These are phyloP conservation scores for Drosophila emarginata DNA, from an alignment of 2,888 invertebrate species.

Conservation along the genomic window DNA sequence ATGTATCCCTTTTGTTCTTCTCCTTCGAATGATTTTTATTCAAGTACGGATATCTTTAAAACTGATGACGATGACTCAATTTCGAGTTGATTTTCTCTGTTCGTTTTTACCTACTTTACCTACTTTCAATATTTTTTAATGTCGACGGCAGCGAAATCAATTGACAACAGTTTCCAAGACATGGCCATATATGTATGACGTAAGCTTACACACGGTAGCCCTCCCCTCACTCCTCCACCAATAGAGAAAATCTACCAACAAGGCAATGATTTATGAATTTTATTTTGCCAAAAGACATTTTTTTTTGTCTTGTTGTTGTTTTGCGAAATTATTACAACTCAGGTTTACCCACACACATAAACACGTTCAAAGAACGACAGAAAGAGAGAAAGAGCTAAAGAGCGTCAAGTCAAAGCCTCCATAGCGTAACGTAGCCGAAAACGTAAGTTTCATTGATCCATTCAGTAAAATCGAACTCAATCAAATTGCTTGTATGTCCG, in stretches of 20 bases:
- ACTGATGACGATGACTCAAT: constrained; percentile 63
- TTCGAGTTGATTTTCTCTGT: constrained; percentile 7
- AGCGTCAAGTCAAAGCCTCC: neutral
- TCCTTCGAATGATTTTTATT: constrained; percentile 12
- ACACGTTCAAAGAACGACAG: neutral
- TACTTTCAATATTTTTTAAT: constrained; percentile 58
- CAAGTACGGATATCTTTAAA: neutral
- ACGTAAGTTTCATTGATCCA: constrained; percentile 4
- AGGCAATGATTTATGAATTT: constrained; percentile 17
- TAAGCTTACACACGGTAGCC: constrained; percentile 59
- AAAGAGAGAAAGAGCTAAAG: neutral
- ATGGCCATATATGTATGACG: constrained; percentile 67
- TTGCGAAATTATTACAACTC: constrained; percentile 46
- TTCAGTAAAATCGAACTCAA: neutral
- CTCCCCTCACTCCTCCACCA: constrained; percentile 41
- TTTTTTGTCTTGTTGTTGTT: neutral
- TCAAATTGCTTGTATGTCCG: neutral
- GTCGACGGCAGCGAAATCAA: constrained; percentile 57
- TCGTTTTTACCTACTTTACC: constrained; percentile 48
- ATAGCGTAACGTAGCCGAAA: neutral
- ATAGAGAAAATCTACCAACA: constrained; percentile 20
- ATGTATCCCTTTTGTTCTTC: neutral
- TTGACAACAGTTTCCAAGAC: constrained; percentile 70
- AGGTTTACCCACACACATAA: constrained; percentile 48
- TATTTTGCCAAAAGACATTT: constrained; percentile 21